A percentile compares a stretch with the other conserved stretches of the same genome.
Evolutionary conservation across 2,113 vertebrate genomes (phyloP).

Genomic region (Helogale parvula): DNA sequence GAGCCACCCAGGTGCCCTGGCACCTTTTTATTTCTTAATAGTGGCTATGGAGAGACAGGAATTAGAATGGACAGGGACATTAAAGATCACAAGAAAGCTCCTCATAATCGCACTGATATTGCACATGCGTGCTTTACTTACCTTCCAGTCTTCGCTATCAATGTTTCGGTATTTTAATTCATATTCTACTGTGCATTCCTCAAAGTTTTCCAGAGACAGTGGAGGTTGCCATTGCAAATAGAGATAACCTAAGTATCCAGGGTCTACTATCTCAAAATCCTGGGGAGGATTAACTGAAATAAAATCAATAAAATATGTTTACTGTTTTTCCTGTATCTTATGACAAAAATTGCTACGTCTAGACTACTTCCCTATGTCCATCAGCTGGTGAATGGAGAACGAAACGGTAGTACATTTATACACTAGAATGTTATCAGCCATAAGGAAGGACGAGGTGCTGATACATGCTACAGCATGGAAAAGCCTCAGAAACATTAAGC

Average conservation of each 20-base stretch:
- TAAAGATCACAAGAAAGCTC: slow-evolving; percentile 25
- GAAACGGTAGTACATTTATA: not conserved
- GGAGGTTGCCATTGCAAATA: slow-evolving; percentile 89
- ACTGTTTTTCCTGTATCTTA: slow-evolving; percentile 11
- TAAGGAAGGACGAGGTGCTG: not conserved
- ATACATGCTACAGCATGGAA: not conserved
- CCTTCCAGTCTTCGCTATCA: slow-evolving; percentile 87
- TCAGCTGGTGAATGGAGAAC: not conserved
- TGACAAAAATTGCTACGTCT: not conserved
- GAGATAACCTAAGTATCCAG: slow-evolving; percentile 89
- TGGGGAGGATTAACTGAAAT: slow-evolving; percentile 89
- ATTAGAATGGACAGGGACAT: not conserved
- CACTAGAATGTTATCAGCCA: not conserved
- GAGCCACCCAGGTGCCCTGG: no score
- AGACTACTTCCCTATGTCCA: not conserved
- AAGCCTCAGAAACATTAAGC: slow-evolving; percentile 23
- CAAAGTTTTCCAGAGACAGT: slow-evolving; percentile 55
- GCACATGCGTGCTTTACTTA: slow-evolving; percentile 78
- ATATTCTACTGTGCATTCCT: slow-evolving; percentile 85
- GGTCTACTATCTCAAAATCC: slow-evolving; percentile 88
- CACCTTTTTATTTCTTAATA: not conserved
- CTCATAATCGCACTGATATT: not conserved
- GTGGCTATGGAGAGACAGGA: not conserved
- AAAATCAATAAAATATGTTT: slow-evolving; percentile 48
- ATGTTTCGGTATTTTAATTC: slow-evolving; percentile 87